Evolutionary conservation across 2,113 vertebrate genomes (phyloP).

Genomic region (Macrotus californicus): DNA sequence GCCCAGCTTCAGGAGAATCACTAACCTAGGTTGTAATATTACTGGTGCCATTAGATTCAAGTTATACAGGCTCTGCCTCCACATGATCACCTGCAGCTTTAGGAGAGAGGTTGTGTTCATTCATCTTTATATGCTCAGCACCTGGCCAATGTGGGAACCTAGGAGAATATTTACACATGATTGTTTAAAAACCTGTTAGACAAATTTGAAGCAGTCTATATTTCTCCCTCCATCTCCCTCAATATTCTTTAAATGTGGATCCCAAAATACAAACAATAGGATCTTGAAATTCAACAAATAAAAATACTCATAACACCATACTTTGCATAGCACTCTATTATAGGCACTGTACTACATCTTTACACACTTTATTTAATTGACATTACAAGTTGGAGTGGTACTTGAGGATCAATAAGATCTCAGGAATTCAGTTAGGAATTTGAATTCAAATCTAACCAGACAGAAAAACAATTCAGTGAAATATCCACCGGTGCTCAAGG

Average conservation of each 20-base stretch:
- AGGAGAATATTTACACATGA: background rate
- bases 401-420: background rate
- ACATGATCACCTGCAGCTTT: background rate
- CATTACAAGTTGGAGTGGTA: background rate
- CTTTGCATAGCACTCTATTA: background rate
- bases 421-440: background rate
- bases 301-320: background rate
- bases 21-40: background rate
- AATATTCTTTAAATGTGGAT: background rate
- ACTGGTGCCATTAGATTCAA: background rate
- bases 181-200: background rate
- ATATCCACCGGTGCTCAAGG: background rate
- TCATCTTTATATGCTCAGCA: background rate
- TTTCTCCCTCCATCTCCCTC: background rate
- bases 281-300: background rate
- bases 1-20: background rate
- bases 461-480: background rate
- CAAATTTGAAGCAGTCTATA: background rate
- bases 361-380: background rate
- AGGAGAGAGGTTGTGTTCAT: background rate
- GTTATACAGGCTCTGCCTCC: background rate
- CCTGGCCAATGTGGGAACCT: background rate
- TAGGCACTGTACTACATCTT: rapidly evolving
- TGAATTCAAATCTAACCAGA: background rate
- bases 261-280: background rate